Base-by-base conservation (phyloP, 2,888 invertebrate genomes). In the Deilephila porcellus region DNA sequence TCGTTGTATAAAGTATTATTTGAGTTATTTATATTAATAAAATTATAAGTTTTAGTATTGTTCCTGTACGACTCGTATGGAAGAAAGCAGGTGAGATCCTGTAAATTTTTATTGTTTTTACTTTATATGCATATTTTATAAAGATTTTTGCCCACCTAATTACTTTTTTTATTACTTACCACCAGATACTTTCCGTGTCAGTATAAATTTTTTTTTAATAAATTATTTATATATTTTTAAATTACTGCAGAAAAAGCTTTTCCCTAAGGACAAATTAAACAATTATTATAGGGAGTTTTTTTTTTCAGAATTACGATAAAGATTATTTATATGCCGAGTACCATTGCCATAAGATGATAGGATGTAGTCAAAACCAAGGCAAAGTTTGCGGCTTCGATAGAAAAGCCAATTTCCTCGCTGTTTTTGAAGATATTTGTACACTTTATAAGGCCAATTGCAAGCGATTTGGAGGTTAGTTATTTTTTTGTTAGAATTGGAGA, bases 371-470 rank as follows among this genome's bases (percentile, higher is more conserved):
- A 0, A 82, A 79, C 0, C 82, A 79, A 0, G 67, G 74, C 0
- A 80, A 79, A 72, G 83, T 88, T 0, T 91, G 91, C 71, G 91
- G 86, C 0, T 88, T 73, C 64, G 88, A 91, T 59, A 76, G 79
- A 37, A 0, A 67, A 56, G 0, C 71, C 75, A 0, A 78, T 77
- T 45, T 45, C 34, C 73, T 91, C 3, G 87, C 85, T 0, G 79
- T 82, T 34, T 92, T 92, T 74, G 83, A 79, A 14, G 85, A 89
- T 67, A 19, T 79, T 19, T 92, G 92, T 72, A 82, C 81, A 0
- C 73, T 91, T 59, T 82, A 87, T 70, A 82, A 80, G 60, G 80
- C 79, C 1, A 92, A 91, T 74, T 92, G 92, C 75, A 7, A 76
- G 0, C 74, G 73, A 17, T 75, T 72, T 7, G 87, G 86, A 74